Conservation (phyloP, 1,140 invertebrate genomes). For the Ridgeia piscesae region DNA sequence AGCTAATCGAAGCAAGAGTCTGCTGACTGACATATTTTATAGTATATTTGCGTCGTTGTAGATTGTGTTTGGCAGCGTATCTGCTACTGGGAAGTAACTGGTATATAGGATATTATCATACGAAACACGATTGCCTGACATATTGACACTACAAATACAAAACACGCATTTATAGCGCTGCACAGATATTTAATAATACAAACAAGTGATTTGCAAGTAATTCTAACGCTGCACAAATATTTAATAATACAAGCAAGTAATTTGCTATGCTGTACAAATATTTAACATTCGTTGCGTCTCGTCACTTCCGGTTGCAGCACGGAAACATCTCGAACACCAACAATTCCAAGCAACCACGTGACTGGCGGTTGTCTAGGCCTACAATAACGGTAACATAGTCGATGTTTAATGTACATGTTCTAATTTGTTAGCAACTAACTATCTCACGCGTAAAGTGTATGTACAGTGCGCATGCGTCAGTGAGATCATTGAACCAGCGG, state of each 20-base stretch:
- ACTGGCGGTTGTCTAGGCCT: not conserved
- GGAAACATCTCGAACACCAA: not conserved
- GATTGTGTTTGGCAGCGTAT: not conserved
- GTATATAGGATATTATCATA: not conserved
- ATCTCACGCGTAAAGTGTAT: not conserved
- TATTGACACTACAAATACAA: not conserved
- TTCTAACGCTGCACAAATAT: not conserved
- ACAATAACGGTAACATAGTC: slow-evolving; percentile 3
- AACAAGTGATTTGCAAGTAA: too few relatives aligned
- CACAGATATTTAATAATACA: not conserved
- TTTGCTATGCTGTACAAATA: not conserved
- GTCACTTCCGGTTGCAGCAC: not conserved
- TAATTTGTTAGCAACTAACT: not conserved
- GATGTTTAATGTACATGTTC: not conserved
- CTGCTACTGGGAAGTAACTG: not conserved
- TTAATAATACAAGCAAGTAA: too few relatives aligned
- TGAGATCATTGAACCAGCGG: not conserved
- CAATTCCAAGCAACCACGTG: slow-evolving; percentile 7
- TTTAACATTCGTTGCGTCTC: not conserved
- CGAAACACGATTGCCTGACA: not conserved
- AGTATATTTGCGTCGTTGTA: not conserved
- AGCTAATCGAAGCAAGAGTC: not conserved
- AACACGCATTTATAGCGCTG: not conserved
- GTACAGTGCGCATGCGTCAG: not conserved
- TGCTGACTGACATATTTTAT: not conserved